phyloP scores from a whole-genome alignment of 2,113 vertebrate species.

The Elgaria multicarinata region DNA sequence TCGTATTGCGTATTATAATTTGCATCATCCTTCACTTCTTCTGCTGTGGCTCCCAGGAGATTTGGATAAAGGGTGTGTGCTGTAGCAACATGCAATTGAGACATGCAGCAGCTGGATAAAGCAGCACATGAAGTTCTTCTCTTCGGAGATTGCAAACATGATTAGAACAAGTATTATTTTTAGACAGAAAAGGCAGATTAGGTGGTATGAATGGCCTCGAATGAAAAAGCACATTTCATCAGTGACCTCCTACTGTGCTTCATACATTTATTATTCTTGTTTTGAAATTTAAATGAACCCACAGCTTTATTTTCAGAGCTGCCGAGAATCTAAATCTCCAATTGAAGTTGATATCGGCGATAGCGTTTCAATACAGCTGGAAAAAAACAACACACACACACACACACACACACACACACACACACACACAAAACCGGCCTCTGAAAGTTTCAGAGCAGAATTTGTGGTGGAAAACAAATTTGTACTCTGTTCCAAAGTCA shows the following conservation, averaged over 20 bases:
- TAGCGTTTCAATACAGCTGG: constrained; percentile 24
- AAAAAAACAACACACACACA: too few species aligned
- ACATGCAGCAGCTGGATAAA: constrained; percentile 39
- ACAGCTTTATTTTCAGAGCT: constrained; percentile 42
- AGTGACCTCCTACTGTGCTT: constrained; percentile 20
- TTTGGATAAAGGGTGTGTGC: constrained; percentile 45
- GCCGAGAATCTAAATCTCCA: constrained; percentile 17
- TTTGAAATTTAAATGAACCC: constrained; percentile 41
- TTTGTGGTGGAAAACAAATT: not conserved
- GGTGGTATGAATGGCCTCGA: constrained; percentile 33
- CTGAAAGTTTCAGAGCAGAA: not conserved
- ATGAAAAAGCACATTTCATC: constrained; percentile 40
- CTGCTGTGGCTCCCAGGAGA: constrained; percentile 60
- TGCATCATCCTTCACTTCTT: constrained; percentile 62
- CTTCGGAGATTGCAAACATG: constrained; percentile 44
- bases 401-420: too few species aligned
- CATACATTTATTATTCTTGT: constrained; percentile 31
- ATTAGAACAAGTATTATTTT: constrained; percentile 50
- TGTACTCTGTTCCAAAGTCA: not conserved
- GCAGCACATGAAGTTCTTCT: constrained; percentile 39
- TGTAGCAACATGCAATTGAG: constrained; percentile 45
- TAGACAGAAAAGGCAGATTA: constrained; percentile 37
- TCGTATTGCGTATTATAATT: constrained; percentile 58
- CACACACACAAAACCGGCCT: not conserved
- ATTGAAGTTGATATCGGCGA: constrained; percentile 5